Evolutionary conservation across 2,888 invertebrate species (phyloP).

Genomic region (Pseudococcus jackbeardsleyi): DNA sequence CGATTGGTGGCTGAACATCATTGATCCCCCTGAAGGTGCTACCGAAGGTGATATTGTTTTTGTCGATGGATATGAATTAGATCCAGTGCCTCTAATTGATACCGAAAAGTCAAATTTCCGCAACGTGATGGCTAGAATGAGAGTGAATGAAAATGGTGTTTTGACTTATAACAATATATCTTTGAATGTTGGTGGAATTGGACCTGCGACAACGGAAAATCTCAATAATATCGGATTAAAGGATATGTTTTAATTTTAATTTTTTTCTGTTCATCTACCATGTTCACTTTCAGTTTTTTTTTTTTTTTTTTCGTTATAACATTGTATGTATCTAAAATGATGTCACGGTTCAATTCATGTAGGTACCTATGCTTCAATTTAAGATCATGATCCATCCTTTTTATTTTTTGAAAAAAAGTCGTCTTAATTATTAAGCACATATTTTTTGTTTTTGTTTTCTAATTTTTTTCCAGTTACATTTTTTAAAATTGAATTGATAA

Average conservation of each 20-base stretch:
- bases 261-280: neutral
- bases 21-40: conserved; percentile 77
- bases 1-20: neutral
- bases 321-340: neutral
- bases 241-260: neutral
- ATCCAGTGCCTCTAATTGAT: conserved; percentile 85
- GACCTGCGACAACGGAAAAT: conserved; percentile 72
- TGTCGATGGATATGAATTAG: conserved; percentile 74
- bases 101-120: conserved; percentile 95
- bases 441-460: no score
- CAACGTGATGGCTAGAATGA: conserved; percentile 85
- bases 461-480: no score
- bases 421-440: no score
- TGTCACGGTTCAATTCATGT: no score
- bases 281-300: neutral
- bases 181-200: conserved; percentile 81
- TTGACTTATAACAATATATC: conserved; percentile 85
- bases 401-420: no score
- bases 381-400: no score
- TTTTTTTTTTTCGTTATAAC: neutral
- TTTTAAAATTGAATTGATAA: no score
- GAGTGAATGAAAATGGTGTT: conserved; percentile 78
- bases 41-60: conserved; percentile 77
- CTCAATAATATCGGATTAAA: neutral
- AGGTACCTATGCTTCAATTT: no score